Percentiles rank a stretch among this genome's conserved stretches.
Evolutionary conservation across 2,113 vertebrate genomes (phyloP).

Genomic region (Carassius carassius): DNA sequence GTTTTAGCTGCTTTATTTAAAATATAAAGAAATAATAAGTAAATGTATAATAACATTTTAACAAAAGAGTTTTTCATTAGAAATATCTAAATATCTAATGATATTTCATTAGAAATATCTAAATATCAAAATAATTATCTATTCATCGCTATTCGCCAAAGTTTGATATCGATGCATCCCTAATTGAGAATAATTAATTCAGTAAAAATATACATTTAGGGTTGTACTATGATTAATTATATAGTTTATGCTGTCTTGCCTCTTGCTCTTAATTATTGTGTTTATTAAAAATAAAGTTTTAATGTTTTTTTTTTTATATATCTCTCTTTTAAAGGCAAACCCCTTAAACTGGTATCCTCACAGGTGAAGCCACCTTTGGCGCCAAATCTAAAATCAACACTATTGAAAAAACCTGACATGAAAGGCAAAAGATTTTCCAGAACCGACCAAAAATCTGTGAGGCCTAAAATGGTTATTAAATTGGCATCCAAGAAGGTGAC

Average conservation of each 20-base stretch:
- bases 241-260: not conserved
- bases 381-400: slow-evolving; percentile 48
- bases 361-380: slow-evolving; percentile 57
- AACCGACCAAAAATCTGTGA: slow-evolving; percentile 53
- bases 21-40: too few species aligned
- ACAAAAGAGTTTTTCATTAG: not conserved
- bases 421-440: slow-evolving; percentile 56
- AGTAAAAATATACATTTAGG: too few species aligned
- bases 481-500: slow-evolving; percentile 52
- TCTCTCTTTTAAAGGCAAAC: slow-evolving; percentile 54
- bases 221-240: not conserved
- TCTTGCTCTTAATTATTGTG: not conserved
- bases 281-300: not conserved
- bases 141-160: not conserved
- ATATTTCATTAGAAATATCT: not conserved
- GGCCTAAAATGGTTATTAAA: slow-evolving; percentile 60
- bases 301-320: not conserved
- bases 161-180: not conserved
- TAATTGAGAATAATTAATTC: not conserved
- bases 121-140: not conserved
- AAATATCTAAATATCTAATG: not conserved
- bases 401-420: slow-evolving; percentile 59
- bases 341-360: slow-evolving; percentile 32
- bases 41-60: not conserved
- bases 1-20: too few species aligned